A percentile compares a stretch with the other conserved stretches of the same genome.
Conservation (phyloP, 2,113 vertebrate genomes). For the Urocitellus parryii region DNA sequence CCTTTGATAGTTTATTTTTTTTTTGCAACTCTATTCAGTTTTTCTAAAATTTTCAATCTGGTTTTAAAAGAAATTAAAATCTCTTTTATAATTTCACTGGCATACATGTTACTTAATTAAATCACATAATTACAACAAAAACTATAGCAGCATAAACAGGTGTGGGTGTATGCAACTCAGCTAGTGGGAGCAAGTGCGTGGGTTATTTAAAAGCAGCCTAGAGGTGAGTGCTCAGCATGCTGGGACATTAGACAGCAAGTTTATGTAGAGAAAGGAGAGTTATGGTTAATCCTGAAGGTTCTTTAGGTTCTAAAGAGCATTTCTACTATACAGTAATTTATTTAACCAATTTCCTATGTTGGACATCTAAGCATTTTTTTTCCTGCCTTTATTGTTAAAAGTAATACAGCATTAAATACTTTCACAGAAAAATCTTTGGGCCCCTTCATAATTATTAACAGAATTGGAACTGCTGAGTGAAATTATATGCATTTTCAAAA, state of each 20-base stretch:
- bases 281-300: neutral
- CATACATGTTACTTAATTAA: constrained; percentile 42
- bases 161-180: neutral
- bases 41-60: constrained; percentile 41
- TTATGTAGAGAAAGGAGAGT: neutral
- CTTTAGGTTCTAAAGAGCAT: constrained; percentile 34
- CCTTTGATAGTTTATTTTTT: neutral
- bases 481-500: constrained; percentile 66
- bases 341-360: constrained; percentile 48
- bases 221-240: neutral
- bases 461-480: constrained; percentile 39
- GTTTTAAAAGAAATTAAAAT: constrained; percentile 45
- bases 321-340: neutral
- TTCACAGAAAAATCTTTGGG: neutral
- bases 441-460: constrained; percentile 34
- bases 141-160: neutral
- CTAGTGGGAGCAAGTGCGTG: neutral
- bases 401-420: constrained; percentile 36
- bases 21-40: neutral
- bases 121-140: constrained; percentile 47
- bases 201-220: neutral
- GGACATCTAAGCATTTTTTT: neutral
- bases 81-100: neutral
- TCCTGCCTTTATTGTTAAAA: constrained; percentile 36
- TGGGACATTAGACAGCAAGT: neutral